Conservation (phyloP, 2,797 vertebrate species). For the Macropus fuliginosus region DNA sequence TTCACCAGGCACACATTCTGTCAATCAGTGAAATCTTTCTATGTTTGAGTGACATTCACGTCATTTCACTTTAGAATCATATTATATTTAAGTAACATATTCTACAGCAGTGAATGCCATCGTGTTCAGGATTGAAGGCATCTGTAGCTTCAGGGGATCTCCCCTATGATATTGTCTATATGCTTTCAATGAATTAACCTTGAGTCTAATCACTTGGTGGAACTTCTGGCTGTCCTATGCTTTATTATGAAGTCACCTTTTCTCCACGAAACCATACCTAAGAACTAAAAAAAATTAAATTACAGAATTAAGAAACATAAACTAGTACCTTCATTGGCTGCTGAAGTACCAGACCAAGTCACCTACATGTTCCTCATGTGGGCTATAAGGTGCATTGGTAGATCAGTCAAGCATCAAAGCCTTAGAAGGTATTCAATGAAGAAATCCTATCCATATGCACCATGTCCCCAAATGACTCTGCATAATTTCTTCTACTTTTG, state of each 20-base stretch:
- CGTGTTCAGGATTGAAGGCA: constrained; percentile 10
- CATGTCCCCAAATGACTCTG: background rate
- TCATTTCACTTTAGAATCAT: constrained; percentile 77
- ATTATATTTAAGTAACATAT: constrained; percentile 70
- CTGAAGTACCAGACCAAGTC: background rate
- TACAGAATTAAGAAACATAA: background rate
- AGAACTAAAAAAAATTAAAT: background rate
- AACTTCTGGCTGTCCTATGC: background rate
- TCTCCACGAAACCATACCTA: background rate
- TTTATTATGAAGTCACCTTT: constrained; percentile 18
- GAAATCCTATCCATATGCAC: background rate
- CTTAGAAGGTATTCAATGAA: background rate
- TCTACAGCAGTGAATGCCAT: constrained; percentile 48
- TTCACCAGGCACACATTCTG: constrained; percentile 68
- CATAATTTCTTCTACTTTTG: background rate
- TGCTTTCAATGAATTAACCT: constrained; percentile 56
- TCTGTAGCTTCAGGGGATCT: background rate
- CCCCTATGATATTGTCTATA: constrained; percentile 51
- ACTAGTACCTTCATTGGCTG: background rate
- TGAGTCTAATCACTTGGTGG: background rate
- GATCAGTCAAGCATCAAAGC: background rate
- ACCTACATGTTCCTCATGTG: background rate
- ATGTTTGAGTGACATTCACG: constrained; percentile 63
- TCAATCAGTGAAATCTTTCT: constrained; percentile 73
- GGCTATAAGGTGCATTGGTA: background rate